A percentile compares a stretch with the other conserved stretches of the same genome.
Conservation (phyloP, 2,888 invertebrate species). For the Orchesella flavescens region DNA sequence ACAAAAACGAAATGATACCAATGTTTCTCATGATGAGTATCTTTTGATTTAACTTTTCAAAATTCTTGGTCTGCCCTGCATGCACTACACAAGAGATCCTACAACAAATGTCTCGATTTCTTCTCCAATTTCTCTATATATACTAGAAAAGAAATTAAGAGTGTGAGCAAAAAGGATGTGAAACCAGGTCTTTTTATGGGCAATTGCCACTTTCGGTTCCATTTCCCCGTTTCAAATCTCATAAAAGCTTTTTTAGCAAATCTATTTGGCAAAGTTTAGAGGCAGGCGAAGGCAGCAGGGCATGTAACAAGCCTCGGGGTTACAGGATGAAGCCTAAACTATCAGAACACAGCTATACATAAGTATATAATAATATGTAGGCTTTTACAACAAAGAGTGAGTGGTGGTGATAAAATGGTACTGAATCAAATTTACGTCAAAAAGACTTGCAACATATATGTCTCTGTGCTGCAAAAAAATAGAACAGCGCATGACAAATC, state of each 20-base stretch:
- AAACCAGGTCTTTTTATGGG: no score
- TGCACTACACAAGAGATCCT: constrained; percentile 6
- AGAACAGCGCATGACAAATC: constrained; percentile 30
- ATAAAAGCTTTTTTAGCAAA: background rate
- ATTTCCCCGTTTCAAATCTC: no score
- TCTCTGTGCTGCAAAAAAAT: constrained; percentile 5
- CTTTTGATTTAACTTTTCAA: background rate
- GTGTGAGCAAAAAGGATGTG: background rate
- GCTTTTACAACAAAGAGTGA: constrained; percentile 3
- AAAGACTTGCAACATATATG: background rate
- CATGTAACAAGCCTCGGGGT: background rate
- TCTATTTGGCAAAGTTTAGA: background rate
- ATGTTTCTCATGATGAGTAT: constrained; percentile 11
- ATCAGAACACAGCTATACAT: background rate
- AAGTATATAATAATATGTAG: background rate
- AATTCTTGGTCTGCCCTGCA: background rate
- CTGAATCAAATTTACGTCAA: constrained; percentile 5
- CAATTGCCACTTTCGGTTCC: no score
- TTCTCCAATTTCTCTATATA: background rate
- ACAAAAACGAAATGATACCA: constrained; percentile 1
- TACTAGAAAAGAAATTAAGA: background rate
- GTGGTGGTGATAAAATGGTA: constrained; percentile 5
- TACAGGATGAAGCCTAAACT: background rate
- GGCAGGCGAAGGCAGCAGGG: background rate
- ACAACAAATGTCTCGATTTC: constrained; percentile 21